phyloP scores from a whole-genome alignment of 2,888 invertebrate genomes.

The Thalpophila matura region DNA sequence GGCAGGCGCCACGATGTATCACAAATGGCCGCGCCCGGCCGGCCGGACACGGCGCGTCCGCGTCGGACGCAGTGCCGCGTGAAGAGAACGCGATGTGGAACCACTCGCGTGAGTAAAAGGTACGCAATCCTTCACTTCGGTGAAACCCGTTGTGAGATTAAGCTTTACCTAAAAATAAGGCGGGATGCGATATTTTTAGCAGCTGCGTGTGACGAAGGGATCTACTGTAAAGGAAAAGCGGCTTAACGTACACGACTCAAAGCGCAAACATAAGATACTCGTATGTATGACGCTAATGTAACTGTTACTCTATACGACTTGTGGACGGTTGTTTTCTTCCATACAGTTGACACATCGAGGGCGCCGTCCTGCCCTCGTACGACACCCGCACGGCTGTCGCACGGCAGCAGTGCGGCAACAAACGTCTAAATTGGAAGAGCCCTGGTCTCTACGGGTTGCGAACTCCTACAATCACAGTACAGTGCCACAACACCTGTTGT shows the following conservation, averaged over 20 bases:
- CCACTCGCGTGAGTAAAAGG: not conserved
- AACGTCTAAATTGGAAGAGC: too few relatives aligned
- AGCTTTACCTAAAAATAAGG: conserved; percentile 10
- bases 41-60: not conserved
- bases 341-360: too few relatives aligned
- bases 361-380: too few relatives aligned
- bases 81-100: not conserved
- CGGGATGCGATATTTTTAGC: not conserved
- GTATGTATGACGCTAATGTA: too few relatives aligned
- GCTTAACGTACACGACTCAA: not conserved
- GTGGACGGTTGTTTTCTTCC: too few relatives aligned
- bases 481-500: conserved; percentile 7
- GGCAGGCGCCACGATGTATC: not conserved
- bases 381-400: too few relatives aligned
- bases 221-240: not conserved
- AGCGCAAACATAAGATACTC: not conserved
- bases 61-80: not conserved
- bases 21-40: not conserved
- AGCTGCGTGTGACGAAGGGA: not conserved
- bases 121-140: not conserved
- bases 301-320: too few relatives aligned
- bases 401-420: too few relatives aligned
- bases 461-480: not conserved
- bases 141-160: not conserved
- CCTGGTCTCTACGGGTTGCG: too few relatives aligned